phyloP scores from a whole-genome alignment of 1,140 invertebrate species.

The Heliconius congener region DNA sequence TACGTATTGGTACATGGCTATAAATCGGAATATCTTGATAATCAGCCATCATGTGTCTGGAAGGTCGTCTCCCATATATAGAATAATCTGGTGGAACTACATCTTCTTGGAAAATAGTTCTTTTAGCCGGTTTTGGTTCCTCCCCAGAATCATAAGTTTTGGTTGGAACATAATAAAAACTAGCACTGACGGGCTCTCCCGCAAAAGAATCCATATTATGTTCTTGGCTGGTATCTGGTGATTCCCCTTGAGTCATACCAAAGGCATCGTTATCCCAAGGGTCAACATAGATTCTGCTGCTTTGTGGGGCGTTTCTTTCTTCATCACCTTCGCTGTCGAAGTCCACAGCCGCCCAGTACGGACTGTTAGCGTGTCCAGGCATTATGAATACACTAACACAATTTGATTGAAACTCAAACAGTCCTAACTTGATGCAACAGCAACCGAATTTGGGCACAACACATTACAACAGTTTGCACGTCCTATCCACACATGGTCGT shows the following conservation, averaged over 20 bases:
- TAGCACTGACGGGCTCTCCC: constrained; percentile 80
- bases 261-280: constrained; percentile 89
- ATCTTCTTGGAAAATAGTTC: constrained; percentile 58
- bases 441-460: constrained; percentile 55
- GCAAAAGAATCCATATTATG: constrained; percentile 76
- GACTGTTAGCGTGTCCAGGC: constrained; percentile 71
- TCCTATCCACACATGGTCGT: constrained; percentile 63
- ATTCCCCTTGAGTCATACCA: constrained; percentile 83
- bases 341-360: constrained; percentile 82
- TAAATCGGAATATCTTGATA: constrained; percentile 60
- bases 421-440: constrained; percentile 49
- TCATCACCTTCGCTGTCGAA: constrained; percentile 82
- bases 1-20: constrained; percentile 60
- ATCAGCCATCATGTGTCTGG: constrained; percentile 53
- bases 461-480: constrained; percentile 64
- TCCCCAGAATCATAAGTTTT: constrained; percentile 75
- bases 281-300: constrained; percentile 84
- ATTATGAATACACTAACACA: constrained; percentile 52
- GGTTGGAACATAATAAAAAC: constrained; percentile 81
- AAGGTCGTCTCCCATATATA: constrained; percentile 59
- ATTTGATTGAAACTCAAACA: constrained; percentile 39
- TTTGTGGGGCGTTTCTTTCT: constrained; percentile 54
- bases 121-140: constrained; percentile 54
- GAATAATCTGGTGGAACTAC: constrained; percentile 61
- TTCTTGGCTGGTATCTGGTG: constrained; percentile 74